Evolutionary conservation across 2,888 invertebrate genomes (phyloP), one percentile per base, ranked within the genome.

Genomic region (Acronicta alni): DNA sequence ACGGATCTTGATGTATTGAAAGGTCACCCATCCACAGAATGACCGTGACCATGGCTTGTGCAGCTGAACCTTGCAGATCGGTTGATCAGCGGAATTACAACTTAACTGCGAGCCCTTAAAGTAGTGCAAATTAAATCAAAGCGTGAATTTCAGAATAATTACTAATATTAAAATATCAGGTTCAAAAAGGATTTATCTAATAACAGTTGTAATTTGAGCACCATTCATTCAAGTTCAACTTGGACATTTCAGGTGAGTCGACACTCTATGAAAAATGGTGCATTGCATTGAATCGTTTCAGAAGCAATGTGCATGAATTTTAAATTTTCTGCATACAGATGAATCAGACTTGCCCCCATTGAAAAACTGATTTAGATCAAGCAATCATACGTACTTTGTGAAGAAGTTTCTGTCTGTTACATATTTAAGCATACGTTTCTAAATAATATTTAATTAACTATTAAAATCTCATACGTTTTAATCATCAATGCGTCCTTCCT

Each of bases 251-350:
- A 67, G 7, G 49, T 53, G 61, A 65, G 44, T 67, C 53, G 64
- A 52, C 57, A 64, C 68, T 63, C 79, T 77, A 80, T 81, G 69
- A 77, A 82, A 80, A 80, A 81, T 75, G 72, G 72, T 75, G 68
- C 71, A 75, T 63, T 71, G 76, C 68, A 67, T 57, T 45, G 60
- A 71, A 65, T 62, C 67, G 64, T 73, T 70, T 78, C 63, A 77
- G 75, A 81, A 79, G 80, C 82, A 67, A 76, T 75, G 67, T 79
- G 79, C 83, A 81, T 85, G 86, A 83, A 86, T 86, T 83, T 85
- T 81, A 84, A 85, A 79, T 77, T 72, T 75, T 76, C 77, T 81
- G 84, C 82, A 85, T 86, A 79, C 77, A 79, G 76, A 86, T 84
- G 80, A 80, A 79, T 61, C 64, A 66, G 56, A 57, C 61, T 58